phyloP scores from a whole-genome alignment of 2,888 invertebrate species.

The Sinohyriopsis cumingii region DNA sequence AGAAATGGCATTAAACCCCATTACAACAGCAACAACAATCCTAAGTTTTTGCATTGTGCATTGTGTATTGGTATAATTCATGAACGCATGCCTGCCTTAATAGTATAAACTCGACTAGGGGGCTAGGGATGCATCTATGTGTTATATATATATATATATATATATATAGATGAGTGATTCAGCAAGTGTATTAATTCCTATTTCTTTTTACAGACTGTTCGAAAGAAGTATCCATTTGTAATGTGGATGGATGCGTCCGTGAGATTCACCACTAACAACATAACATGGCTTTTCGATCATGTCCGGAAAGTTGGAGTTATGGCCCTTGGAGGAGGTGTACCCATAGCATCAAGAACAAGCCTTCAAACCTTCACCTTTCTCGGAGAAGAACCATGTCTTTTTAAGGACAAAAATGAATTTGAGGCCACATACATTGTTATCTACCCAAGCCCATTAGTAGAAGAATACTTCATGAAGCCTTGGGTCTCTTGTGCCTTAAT shows the following conservation, averaged over 20 bases:
- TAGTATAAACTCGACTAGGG: too few relatives aligned
- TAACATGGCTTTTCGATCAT: constrained; percentile 14
- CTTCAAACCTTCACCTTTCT: constrained; percentile 23
- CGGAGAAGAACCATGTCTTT: constrained; percentile 24
- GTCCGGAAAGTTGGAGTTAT: constrained; percentile 23
- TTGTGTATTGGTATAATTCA: too few relatives aligned
- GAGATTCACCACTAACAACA: constrained; percentile 22
- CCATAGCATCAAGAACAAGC: constrained; percentile 25
- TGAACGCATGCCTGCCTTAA: too few relatives aligned
- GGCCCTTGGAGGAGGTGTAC: constrained; percentile 18
- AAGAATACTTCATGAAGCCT: constrained; percentile 29
- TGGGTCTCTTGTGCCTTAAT: constrained; percentile 36
- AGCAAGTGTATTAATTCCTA: too few relatives aligned
- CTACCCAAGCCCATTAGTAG: constrained; percentile 25
- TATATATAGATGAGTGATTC: too few relatives aligned
- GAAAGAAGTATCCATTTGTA: constrained; percentile 27
- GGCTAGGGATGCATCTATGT: too few relatives aligned
- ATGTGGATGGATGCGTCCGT: constrained; percentile 39
- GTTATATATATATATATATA: too few relatives aligned
- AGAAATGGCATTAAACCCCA: too few relatives aligned
- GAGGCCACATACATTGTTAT: constrained; percentile 32
- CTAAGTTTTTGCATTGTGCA: too few relatives aligned
- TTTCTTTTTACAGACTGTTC: constrained; percentile 21
- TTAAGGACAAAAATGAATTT: constrained; percentile 24
- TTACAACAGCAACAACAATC: too few relatives aligned